Evolutionary conservation across 1,140 invertebrate species (phyloP), one percentile per base, ranked within the genome.

Genomic region (Cepaea nemoralis): DNA sequence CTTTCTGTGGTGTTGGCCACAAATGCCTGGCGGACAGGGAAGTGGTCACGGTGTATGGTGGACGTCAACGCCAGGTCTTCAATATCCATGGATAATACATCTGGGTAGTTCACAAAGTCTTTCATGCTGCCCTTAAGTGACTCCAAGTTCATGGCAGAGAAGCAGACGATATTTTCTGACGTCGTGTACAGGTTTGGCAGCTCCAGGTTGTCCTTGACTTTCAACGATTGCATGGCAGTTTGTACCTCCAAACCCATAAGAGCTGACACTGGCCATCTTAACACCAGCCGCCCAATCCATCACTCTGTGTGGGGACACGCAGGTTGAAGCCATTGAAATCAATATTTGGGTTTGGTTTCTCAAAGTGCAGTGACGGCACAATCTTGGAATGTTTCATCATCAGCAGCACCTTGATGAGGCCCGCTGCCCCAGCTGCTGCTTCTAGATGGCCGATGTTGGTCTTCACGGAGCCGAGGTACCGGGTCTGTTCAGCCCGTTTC

Each of bases 281-380:
- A 37, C n/a, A 0, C 48, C 19, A 40, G 66, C 22, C 19, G 95
- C 94, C 80, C 42, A 66, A 39, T 59, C 12, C 19, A 67, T 84
- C 37, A 77, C 37, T 33, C 81, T 27, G 42, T 79, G 82, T 27
- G 87, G 83, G 35, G 88, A 85, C 24, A 77, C n/a, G 45, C 73
- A 89, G 80, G 31, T 82, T 79, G 35, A 84, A 75, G 14, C 75
- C 83, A 5, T 77, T 31, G 22, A 88, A 85, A 33, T 87, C 74
- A 48, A 88, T 84, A 19, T 84, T 83, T 55, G 82, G 82, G 80
- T 89, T 88, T 33, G 80, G 83, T 16, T 83, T 84, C 3, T 83
- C 81, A 45, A 83, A 84, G 79, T 82, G 69, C 42, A 86, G 76
- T 0, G 87, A 86, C 33, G 86, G 85, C 12, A 88, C 88, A 59